A percentile compares a stretch with the other conserved stretches of the same genome.
Evolutionary conservation across 2,113 vertebrate genomes (phyloP).

Genomic region (Eubucco bourcierii): DNA sequence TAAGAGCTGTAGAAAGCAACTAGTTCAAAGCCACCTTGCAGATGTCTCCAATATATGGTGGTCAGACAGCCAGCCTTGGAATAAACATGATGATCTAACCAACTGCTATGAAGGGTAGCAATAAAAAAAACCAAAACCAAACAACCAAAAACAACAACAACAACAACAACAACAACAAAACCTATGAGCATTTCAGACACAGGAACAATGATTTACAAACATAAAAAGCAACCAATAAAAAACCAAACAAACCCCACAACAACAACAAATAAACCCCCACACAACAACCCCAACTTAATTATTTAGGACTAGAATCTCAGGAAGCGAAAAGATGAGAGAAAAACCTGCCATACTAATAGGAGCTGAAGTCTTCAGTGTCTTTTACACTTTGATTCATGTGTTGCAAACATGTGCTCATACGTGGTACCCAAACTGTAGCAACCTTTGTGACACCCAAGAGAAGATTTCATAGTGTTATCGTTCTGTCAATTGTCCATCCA

Average conservation of each 20-base stretch:
- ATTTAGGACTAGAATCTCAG: neutral
- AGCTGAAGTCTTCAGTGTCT: neutral
- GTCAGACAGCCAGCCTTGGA: neutral
- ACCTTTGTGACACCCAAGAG: neutral
- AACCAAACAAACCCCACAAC: too few species aligned
- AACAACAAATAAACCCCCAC: too few species aligned
- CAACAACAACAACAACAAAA: too few species aligned
- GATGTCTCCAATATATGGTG: neutral
- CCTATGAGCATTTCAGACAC: neutral
- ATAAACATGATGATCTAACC: neutral
- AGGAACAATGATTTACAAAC: neutral
- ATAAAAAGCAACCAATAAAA: neutral
- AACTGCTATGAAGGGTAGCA: neutral
- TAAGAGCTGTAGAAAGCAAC: neutral
- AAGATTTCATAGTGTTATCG: neutral
- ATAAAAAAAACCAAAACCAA: too few species aligned
- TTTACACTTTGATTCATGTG: neutral
- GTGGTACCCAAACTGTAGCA: neutral
- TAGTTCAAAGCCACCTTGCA: neutral
- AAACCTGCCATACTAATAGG: fast-evolving
- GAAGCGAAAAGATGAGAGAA: neutral
- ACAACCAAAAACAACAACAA: too few species aligned
- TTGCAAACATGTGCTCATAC: neutral
- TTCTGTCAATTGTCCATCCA: neutral
- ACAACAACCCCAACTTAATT: too few species aligned